Conservation (phyloP, 2,888 invertebrate species). For the Mythimna impura region DNA sequence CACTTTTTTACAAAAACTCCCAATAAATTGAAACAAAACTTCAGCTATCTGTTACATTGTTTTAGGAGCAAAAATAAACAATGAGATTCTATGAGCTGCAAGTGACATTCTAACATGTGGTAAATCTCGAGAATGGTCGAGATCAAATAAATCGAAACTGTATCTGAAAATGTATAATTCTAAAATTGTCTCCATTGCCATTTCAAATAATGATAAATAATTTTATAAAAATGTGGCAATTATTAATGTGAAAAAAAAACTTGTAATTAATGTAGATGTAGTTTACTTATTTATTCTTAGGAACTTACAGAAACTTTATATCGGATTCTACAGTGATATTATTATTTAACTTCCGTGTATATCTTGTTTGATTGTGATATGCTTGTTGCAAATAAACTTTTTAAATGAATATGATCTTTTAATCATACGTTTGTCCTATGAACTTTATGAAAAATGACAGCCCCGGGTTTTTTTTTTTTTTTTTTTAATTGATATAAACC, state of each 20-base stretch:
- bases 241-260: conserved; percentile 26
- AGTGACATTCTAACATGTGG: not conserved
- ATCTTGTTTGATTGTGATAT: conserved; percentile 74
- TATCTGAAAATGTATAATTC: conserved; percentile 17
- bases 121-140: not conserved
- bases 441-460: not conserved
- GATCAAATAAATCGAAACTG: not conserved
- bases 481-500: too few relatives aligned
- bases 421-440: not conserved
- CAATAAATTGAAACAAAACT: not conserved
- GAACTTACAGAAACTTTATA: conserved; percentile 77
- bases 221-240: conserved; percentile 35
- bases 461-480: too few relatives aligned
- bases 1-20: not conserved
- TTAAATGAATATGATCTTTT: conserved; percentile 59
- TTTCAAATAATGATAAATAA: conserved; percentile 32
- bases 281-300: conserved; percentile 69
- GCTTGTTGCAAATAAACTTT: conserved; percentile 82
- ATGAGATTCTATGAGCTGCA: not conserved
- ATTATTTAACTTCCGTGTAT: conserved; percentile 78
- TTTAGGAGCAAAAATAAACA: not conserved
- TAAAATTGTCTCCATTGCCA: conserved; percentile 49
- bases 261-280: conserved; percentile 58
- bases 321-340: conserved; percentile 88
- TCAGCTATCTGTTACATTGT: not conserved